These are phyloP conservation scores for Marisa cornuarietis DNA, from an alignment of 1,140 invertebrate genomes.

Conservation along the genomic window DNA sequence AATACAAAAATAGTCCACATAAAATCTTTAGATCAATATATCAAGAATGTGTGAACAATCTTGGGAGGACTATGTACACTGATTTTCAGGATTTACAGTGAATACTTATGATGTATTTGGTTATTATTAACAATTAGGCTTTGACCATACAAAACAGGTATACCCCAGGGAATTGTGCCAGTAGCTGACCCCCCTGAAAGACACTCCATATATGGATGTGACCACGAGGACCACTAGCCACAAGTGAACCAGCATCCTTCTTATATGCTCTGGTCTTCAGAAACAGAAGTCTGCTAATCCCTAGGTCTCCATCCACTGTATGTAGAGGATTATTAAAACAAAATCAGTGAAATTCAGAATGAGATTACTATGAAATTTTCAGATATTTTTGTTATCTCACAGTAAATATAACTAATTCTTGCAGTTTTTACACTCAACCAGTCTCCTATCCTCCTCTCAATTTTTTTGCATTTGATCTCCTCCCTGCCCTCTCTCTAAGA, in stretches of 20 bases:
- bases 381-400: neutral
- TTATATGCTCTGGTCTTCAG: constrained; percentile 55
- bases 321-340: neutral
- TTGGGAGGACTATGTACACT: too few species aligned
- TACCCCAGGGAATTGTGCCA: constrained; percentile 63
- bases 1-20: too few species aligned
- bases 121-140: too few species aligned
- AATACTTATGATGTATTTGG: too few species aligned
- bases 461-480: too few species aligned
- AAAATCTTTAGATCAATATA: too few species aligned
- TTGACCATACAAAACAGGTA: constrained; percentile 14
- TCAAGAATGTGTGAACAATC: too few species aligned
- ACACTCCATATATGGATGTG: constrained; percentile 66
- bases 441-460: neutral
- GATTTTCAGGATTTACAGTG: too few species aligned
- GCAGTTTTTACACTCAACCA: neutral
- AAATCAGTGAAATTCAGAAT: neutral
- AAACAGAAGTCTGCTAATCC: constrained; percentile 62
- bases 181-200: constrained; percentile 59
- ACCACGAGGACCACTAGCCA: constrained; percentile 62
- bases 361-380: neutral
- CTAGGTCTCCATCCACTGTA: constrained; percentile 64
- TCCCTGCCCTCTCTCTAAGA: too few species aligned
- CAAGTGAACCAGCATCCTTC: constrained; percentile 58
- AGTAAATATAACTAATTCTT: too few species aligned